A percentile compares a stretch with the other conserved stretches of the same genome.
Conservation (phyloP, 1,140 invertebrate species). For the Papilio helenus region DNA sequence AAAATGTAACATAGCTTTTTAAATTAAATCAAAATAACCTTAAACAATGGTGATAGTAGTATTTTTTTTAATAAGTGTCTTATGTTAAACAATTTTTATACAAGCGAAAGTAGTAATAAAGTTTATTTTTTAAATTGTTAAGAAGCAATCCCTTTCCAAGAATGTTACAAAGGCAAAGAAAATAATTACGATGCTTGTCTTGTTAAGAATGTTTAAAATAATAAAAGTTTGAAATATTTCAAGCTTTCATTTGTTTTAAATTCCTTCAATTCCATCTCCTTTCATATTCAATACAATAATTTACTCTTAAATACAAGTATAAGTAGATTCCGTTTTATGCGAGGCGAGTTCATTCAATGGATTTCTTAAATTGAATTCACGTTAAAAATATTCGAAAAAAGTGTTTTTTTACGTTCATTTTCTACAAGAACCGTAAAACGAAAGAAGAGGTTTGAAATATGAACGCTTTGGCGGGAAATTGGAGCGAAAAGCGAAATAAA, state of each 20-base stretch:
- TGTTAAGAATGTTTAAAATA: neutral
- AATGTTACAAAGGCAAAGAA: constrained; percentile 18
- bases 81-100: neutral
- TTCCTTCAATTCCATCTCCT: neutral
- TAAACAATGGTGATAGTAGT: no score
- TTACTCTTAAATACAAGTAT: neutral
- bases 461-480: constrained; percentile 22
- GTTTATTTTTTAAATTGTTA: neutral
- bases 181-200: neutral
- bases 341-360: neutral
- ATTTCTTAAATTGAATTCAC: neutral
- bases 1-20: no score
- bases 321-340: neutral
- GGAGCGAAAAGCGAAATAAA: constrained; percentile 8
- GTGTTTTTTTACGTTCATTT: neutral
- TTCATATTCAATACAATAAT: neutral
- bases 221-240: constrained; percentile 11
- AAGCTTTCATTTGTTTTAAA: constrained; percentile 17
- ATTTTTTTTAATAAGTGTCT: neutral
- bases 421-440: constrained; percentile 17
- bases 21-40: no score
- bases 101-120: neutral
- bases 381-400: constrained; percentile 9
- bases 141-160: neutral
- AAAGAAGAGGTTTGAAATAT: constrained; percentile 16